These are phyloP conservation scores for Apoda limacodes DNA, from an alignment of 2,888 invertebrate genomes.

Conservation along the genomic window DNA sequence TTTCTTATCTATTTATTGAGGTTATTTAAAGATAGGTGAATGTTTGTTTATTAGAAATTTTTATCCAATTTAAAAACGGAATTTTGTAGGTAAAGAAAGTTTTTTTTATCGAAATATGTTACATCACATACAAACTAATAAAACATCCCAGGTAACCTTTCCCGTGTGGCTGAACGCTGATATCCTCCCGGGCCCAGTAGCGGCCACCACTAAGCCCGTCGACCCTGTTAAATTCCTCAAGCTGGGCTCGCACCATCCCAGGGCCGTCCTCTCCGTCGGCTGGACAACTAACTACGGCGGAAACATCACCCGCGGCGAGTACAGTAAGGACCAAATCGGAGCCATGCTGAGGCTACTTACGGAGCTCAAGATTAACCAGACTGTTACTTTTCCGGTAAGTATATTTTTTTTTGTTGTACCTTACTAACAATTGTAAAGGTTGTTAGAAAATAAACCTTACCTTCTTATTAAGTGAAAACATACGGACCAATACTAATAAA, in stretches of 20 bases:
- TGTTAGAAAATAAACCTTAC: background rate
- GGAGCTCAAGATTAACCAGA: slow-evolving; percentile 68
- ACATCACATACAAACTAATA: too few relatives aligned
- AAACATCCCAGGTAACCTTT: slow-evolving; percentile 74
- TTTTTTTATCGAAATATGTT: too few relatives aligned
- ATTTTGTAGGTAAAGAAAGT: too few relatives aligned
- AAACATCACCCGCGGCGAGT: slow-evolving; percentile 65
- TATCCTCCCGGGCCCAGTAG: slow-evolving; percentile 81
- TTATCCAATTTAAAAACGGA: too few relatives aligned
- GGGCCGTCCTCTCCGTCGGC: slow-evolving; percentile 81
- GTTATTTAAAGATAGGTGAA: too few relatives aligned
- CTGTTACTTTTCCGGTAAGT: slow-evolving; percentile 81
- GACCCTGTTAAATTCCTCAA: slow-evolving; percentile 74
- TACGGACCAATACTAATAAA: too few relatives aligned
- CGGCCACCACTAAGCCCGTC: slow-evolving; percentile 69
- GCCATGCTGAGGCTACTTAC: slow-evolving; percentile 74
- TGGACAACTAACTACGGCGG: slow-evolving; percentile 83
- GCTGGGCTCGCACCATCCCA: slow-evolving; percentile 68
- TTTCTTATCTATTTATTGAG: too few relatives aligned
- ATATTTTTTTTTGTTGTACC: background rate
- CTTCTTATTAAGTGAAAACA: background rate
- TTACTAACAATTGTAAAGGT: too few relatives aligned
- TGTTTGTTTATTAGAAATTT: too few relatives aligned
- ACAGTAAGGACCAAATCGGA: slow-evolving; percentile 73
- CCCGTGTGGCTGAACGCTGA: slow-evolving; percentile 93